Evolutionary conservation across 2,888 invertebrate genomes (phyloP), one percentile per base, ranked within the genome.

Genomic region (Apamea crenata): DNA sequence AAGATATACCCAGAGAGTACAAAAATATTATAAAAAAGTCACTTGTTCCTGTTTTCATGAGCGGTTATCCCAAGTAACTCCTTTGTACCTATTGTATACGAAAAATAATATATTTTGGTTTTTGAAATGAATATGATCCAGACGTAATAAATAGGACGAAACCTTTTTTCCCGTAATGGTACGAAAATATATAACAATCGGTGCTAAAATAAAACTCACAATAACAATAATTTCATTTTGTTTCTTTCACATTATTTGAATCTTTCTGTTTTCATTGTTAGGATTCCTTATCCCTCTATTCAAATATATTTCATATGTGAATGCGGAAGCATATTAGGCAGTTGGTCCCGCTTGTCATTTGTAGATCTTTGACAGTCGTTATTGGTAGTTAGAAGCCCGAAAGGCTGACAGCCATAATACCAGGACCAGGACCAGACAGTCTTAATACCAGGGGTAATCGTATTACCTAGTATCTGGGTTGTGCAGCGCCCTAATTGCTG

Each of bases 121-220:
- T 77, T 7, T 7, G 40, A 40, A 40, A 40, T 7, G 6, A 77
- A 53, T 63, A 32, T 44, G 4, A 68, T 50, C 6, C 14, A 21
- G 44, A 56, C n/a, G 7, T 56, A 44, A 53, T 53, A 44, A 29
- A 68, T 50, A 25, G 0, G 4, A 40, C 1, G 36, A 61, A 21
- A 1, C n/a, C 40, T 68, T 69, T 63, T 40, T 77, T 53, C 50
- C 6, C 21, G 50, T 32, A 74, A 16, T 50, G 12, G 32, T 63
- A 53, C 44, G 61, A 63, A 63, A 77, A 77, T 5, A 78, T 50
- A 29, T 18, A 78, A 68, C 61, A 76, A 59, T 76, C 36, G 29
- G 18, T 32, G 12, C 25, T 59, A 7, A 68, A 77, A 78, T 63
- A 77, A 70, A 77, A 69, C 50, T 29, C 61, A 18, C 50, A 63